Evolutionary conservation across 30 jellyfish, hydroid and myxozoan species (phyloP), one percentile per base, ranked within the genome.

Genomic region (Pelagia noctiluca): DNA sequence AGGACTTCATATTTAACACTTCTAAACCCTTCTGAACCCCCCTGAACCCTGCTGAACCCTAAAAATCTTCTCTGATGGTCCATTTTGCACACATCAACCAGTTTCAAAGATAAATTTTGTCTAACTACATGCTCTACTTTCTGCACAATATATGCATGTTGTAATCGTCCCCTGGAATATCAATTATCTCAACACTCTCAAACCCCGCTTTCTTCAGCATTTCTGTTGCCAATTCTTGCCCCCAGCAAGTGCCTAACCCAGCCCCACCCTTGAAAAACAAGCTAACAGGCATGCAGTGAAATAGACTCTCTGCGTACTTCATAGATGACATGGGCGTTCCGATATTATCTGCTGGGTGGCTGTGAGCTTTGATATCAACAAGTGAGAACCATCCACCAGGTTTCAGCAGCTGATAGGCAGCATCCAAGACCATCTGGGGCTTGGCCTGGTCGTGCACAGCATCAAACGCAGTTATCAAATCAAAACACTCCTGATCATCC

Each of bases 211-310:
- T 48, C 24, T 63, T 48, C 1, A 79, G 68, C 89, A 79, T 79
- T 37, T 79, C 53, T 38, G 37, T 28, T 2, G 89, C 89, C 29
- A 61, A 74, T 50, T 82, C 91, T 26, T 35, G 71, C 47, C 91
- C 91, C 91, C 91, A 82, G 64, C 85, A 70, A 13, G 91, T 70
- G 60, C 91, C 91, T 2, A 82, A 78, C 32, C 91, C 91, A 37
- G 71, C 71, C 37, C 91, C 91, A 50, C 63, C 85, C 35, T 82
- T 78, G 36, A 70, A 68, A 68, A 46, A 67, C 78, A 82, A 64
- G 36, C 85, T 67, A 75, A 82, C 91, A 24, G 91, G 91, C 91
- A 82, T 82, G 71, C 91, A 82, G 21, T 82, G 85, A 35, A 82
- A 68, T 47, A 82, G 71, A 36, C 91, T 82, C 1, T 80, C 78